Evolutionary conservation across 2,888 invertebrate genomes (phyloP).

Genomic region (Elegia similella): DNA sequence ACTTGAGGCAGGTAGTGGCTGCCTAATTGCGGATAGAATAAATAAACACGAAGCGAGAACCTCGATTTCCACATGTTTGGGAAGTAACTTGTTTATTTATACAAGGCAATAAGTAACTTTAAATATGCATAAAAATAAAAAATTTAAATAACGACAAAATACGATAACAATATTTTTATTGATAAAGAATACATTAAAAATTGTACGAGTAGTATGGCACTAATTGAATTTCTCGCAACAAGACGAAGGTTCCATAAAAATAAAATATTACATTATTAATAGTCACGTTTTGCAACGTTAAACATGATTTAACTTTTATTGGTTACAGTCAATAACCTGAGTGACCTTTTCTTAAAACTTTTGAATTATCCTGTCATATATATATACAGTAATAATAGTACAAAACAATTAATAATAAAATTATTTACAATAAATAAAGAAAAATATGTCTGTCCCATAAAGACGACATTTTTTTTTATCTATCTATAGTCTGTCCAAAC

Average conservation of each 20-base stretch:
- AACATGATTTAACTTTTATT: neutral
- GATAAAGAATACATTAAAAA: neutral
- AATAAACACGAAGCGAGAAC: conserved; percentile 13
- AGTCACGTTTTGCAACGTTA: conserved; percentile 4
- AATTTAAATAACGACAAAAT: neutral
- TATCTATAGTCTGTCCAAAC: neutral
- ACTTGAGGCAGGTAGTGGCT: conserved; percentile 38
- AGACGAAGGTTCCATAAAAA: neutral
- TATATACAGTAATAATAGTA: neutral
- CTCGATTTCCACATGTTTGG: conserved; percentile 7
- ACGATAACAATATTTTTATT: neutral
- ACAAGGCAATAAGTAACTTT: neutral
- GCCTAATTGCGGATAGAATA: conserved; percentile 28
- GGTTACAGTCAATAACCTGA: conserved; percentile 9
- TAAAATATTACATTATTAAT: neutral
- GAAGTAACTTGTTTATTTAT: neutral
- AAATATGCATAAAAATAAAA: neutral
- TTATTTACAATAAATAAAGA: neutral
- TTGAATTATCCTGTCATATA: conserved; percentile 7
- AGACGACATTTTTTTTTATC: too few species aligned
- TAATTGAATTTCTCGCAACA: neutral
- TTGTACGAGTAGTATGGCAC: neutral
- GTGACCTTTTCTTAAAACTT: conserved; percentile 14
- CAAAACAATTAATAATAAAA: neutral
- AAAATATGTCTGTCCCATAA: neutral